Evolutionary conservation across 2,797 vertebrate genomes (phyloP).

Genomic region (Gadopsis bispinosus): DNA sequence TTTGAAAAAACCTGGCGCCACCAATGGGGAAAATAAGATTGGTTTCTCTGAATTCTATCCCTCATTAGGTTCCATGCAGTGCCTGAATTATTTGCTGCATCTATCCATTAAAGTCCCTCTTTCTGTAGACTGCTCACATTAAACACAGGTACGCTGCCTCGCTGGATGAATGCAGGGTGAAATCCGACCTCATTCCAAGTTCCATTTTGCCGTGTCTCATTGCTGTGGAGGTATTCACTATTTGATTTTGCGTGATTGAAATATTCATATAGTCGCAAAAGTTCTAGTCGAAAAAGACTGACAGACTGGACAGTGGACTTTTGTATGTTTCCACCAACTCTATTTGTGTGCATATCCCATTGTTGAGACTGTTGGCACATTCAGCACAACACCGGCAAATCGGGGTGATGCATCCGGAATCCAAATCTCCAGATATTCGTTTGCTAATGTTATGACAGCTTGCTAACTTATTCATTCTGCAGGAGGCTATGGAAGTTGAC

Average conservation of each 20-base stretch:
- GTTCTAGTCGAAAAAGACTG: constrained; percentile 27
- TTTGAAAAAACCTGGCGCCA: constrained; percentile 50
- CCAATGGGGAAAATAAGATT: constrained; percentile 58
- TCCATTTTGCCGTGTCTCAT: constrained; percentile 57
- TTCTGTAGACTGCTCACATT: constrained; percentile 75
- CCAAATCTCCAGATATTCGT: constrained; percentile 61
- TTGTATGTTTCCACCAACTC: constrained; percentile 45
- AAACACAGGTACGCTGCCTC: constrained; percentile 71
- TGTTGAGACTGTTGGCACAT: constrained; percentile 35
- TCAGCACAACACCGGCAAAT: constrained; percentile 45
- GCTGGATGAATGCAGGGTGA: constrained; percentile 64
- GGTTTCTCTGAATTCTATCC: constrained; percentile 80
- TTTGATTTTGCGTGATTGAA: constrained; percentile 56
- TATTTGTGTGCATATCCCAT: constrained; percentile 55
- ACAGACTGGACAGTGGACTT: constrained; percentile 40
- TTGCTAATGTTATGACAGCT: constrained; percentile 76
- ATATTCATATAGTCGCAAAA: constrained; percentile 46
- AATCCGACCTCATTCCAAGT: constrained; percentile 70
- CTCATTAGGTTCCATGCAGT: constrained; percentile 83
- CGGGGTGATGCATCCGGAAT: constrained; percentile 49
- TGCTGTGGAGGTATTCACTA: constrained; percentile 43
- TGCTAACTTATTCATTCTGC: constrained; percentile 72
- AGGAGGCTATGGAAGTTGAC: constrained; percentile 69
- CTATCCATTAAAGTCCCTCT: constrained; percentile 79
- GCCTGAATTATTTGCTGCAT: constrained; percentile 82